A percentile compares a stretch with the other conserved stretches of the same genome.
These are phyloP conservation scores for Artemia sinica DNA, from an alignment of 2,888 invertebrate genomes.

Conservation along the genomic window DNA sequence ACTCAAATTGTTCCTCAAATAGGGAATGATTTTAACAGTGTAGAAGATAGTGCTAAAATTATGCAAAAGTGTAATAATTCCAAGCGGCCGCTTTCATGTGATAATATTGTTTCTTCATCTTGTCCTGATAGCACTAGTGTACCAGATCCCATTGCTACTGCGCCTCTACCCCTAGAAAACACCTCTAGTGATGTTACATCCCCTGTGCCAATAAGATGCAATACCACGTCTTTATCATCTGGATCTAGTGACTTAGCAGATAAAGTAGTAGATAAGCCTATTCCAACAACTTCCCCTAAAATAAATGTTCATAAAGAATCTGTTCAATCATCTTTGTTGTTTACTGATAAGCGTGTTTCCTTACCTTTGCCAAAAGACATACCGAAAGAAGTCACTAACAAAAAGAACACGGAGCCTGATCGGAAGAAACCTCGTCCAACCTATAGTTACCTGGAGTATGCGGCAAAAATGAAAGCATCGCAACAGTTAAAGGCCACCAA, in stretches of 20 bases:
- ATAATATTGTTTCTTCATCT: constrained; percentile 12
- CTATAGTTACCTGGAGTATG: neutral
- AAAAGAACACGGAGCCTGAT: neutral
- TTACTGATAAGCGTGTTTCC: too few relatives aligned
- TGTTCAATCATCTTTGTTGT: too few relatives aligned
- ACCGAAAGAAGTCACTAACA: neutral
- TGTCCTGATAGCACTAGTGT: neutral
- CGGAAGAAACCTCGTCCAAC: neutral
- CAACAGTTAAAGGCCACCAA: neutral
- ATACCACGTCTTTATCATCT: too few relatives aligned
- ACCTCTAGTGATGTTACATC: neutral
- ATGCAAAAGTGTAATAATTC: neutral
- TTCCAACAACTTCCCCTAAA: too few relatives aligned
- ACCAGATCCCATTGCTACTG: neutral
- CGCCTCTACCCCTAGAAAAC: neutral
- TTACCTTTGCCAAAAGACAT: neutral
- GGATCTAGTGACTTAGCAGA: too few relatives aligned
- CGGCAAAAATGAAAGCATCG: neutral
- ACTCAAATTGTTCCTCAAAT: neutral
- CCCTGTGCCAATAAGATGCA: neutral
- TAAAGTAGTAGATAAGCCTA: too few relatives aligned
- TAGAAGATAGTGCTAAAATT: neutral
- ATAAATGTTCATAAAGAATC: too few relatives aligned
- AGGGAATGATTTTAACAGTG: neutral
- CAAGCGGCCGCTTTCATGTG: neutral